Conservation (phyloP, 2,797 vertebrate genomes). For the Chloroceryle amazona region DNA sequence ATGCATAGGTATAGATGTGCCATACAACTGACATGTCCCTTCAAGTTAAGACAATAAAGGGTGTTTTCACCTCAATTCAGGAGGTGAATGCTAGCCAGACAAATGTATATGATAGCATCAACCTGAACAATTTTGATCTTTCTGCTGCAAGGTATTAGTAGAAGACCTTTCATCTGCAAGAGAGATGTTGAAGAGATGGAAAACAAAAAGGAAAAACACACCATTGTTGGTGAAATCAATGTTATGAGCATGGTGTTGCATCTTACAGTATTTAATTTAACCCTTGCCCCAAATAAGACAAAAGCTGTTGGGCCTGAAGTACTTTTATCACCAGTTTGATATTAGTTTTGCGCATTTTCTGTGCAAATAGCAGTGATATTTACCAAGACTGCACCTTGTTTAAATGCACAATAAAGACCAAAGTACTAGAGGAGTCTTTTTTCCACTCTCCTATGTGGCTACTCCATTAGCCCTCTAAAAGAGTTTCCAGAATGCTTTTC, state of each 20-base stretch:
- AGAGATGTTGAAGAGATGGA: background rate
- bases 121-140: background rate
- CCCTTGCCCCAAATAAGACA: background rate
- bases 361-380: background rate
- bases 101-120: background rate
- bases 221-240: background rate
- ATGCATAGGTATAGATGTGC: background rate
- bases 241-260: background rate
- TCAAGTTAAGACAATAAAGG: background rate
- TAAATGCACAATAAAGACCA: background rate
- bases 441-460: background rate
- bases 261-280: background rate
- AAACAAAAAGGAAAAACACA: background rate
- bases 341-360: background rate
- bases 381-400: background rate
- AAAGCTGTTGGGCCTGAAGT: background rate
- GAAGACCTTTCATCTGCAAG: background rate
- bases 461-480: background rate
- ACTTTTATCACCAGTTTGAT: background rate
- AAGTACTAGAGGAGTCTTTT: background rate
- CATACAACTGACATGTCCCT: background rate
- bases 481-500: background rate
- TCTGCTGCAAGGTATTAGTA: background rate
- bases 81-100: background rate
- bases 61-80: background rate